Conservation (phyloP, 2,888 invertebrate species). For the Cerastis rubricosa region DNA sequence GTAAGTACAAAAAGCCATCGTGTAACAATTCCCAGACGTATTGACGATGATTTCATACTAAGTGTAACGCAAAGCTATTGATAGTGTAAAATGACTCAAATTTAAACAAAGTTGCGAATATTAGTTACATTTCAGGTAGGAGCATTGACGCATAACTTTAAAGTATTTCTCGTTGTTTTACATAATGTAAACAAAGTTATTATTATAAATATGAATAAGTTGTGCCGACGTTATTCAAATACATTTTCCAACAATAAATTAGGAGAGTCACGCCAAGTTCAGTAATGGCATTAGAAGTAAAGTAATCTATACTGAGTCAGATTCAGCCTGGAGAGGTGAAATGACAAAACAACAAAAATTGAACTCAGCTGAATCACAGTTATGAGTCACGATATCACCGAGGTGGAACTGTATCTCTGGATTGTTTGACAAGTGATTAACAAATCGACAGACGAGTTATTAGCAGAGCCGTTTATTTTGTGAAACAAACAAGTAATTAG, state of each 20-base stretch:
- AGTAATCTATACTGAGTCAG: conserved; percentile 65
- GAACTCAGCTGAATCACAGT: conserved; percentile 70
- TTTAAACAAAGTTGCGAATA: conserved; percentile 19
- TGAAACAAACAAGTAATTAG: conserved; percentile 83
- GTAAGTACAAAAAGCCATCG: not conserved
- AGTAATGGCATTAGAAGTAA: conserved; percentile 45
- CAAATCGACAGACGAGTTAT: conserved; percentile 65
- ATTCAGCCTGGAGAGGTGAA: conserved; percentile 74
- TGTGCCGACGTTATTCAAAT: conserved; percentile 9
- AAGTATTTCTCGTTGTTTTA: conserved; percentile 27
- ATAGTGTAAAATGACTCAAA: conserved; percentile 33
- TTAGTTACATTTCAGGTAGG: conserved; percentile 24
- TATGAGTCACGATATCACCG: conserved; percentile 65
- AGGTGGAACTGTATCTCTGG: conserved; percentile 62
- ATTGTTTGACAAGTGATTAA: conserved; percentile 77
- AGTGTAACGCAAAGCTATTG: conserved; percentile 10
- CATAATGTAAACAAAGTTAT: conserved; percentile 40
- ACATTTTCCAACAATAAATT: conserved; percentile 60
- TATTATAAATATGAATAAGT: conserved; percentile 45
- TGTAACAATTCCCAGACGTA: not conserved
- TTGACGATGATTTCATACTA: conserved; percentile 14
- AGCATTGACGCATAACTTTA: conserved; percentile 34
- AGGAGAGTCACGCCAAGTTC: conserved; percentile 53
- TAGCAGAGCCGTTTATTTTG: conserved; percentile 74
- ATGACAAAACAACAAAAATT: conserved; percentile 72